Evolutionary conservation across 2,113 vertebrate genomes (phyloP).

Genomic region (Hassar affinis): DNA sequence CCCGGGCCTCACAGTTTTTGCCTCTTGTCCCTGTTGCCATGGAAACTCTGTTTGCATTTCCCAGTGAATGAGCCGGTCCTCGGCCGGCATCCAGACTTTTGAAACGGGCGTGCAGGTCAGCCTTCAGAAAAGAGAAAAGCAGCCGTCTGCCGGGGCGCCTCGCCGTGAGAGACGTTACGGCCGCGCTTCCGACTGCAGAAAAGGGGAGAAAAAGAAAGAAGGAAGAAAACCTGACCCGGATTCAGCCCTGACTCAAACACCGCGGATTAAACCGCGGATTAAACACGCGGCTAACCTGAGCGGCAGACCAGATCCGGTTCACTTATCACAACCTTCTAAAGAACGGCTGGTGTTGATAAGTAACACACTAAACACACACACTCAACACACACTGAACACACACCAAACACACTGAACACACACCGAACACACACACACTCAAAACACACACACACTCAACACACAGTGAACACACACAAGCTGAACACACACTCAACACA

Average conservation of each 20-base stretch:
- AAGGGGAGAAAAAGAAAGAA: constrained; percentile 45
- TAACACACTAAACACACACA: too few species aligned
- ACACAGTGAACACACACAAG: too few species aligned
- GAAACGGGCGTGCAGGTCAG: constrained; percentile 58
- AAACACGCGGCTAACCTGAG: background rate
- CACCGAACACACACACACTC: too few species aligned
- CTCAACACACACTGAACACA: too few species aligned
- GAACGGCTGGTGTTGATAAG: background rate
- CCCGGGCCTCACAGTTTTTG: constrained; percentile 59
- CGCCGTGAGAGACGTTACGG: constrained; percentile 61
- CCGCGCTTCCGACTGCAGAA: constrained; percentile 64
- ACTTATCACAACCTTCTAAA: background rate
- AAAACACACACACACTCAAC: too few species aligned
- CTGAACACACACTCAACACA: too few species aligned
- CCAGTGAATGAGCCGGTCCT: constrained; percentile 69
- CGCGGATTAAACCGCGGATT: constrained; percentile 14
- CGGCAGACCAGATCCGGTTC: too few species aligned
- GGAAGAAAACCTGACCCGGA: constrained; percentile 39
- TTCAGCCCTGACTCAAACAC: constrained; percentile 45
- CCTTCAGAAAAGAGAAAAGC: constrained; percentile 59
- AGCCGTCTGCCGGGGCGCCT: constrained; percentile 62
- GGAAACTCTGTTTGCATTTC: constrained; percentile 79
- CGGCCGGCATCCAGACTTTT: constrained; percentile 69
- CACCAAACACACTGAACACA: too few species aligned
- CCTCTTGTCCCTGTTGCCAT: constrained; percentile 67